These are phyloP conservation scores for Yponomeuta plumbellus DNA, from an alignment of 2,888 invertebrate species.

Conservation along the genomic window DNA sequence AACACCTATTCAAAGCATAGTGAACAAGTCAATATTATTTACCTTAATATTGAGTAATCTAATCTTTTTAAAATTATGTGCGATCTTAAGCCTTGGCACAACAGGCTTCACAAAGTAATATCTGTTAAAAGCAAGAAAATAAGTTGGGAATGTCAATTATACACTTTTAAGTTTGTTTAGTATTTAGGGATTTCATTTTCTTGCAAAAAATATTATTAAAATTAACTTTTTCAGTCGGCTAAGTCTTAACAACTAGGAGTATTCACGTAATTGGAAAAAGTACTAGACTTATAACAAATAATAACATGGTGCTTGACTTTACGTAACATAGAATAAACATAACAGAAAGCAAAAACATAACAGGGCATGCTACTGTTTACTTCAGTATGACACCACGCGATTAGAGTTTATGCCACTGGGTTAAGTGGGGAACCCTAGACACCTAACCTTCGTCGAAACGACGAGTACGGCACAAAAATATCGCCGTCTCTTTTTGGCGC, in stretches of 20 bases:
- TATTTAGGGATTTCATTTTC: background rate
- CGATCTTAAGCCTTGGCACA: too few species aligned
- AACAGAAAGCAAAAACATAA: slow-evolving; percentile 12
- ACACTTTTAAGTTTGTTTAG: background rate
- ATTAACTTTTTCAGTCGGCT: background rate
- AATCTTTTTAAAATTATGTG: too few species aligned
- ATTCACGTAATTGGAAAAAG: background rate
- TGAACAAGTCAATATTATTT: too few species aligned
- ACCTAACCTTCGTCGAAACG: too few species aligned
- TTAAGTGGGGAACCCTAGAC: too few species aligned
- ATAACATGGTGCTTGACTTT: background rate
- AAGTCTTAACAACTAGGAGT: slow-evolving; percentile 2
- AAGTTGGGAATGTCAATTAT: background rate
- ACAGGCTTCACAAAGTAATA: background rate
- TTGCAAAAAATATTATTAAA: background rate
- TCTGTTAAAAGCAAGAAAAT: slow-evolving; percentile 1
- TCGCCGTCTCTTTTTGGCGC: too few species aligned
- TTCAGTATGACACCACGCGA: background rate
- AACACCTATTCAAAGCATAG: too few species aligned
- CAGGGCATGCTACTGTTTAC: slow-evolving; percentile 1
- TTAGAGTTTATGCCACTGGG: background rate
- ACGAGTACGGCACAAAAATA: too few species aligned
- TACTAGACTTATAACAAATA: background rate
- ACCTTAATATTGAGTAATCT: too few species aligned
- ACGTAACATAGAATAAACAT: slow-evolving; percentile 5